Conservation (phyloP, 2,888 invertebrate species). For the Hyposoter didymator region DNA sequence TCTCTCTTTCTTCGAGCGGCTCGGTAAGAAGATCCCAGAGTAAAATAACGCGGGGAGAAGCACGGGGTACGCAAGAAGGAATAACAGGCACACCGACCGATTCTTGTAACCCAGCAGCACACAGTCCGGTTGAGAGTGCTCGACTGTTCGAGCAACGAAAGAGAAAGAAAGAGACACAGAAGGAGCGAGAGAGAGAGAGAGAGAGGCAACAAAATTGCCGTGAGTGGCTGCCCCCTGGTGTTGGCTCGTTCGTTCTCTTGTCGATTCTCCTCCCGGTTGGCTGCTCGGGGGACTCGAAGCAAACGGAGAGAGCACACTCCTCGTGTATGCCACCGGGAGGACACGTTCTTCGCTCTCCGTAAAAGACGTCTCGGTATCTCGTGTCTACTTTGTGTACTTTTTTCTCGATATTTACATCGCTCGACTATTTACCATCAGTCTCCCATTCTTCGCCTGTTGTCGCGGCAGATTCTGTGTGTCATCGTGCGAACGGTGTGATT, state of each 20-base stretch:
- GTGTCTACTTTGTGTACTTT: slow-evolving; percentile 29
- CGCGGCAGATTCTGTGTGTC: not conserved
- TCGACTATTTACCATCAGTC: not conserved
- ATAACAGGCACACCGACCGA: slow-evolving; percentile 30
- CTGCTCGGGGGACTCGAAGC: slow-evolving; percentile 41
- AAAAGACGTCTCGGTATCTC: slow-evolving; percentile 9
- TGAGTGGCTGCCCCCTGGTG: slow-evolving; percentile 67
- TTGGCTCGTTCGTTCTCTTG: slow-evolving; percentile 47
- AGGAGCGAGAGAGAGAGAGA: slow-evolving; percentile 8
- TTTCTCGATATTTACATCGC: slow-evolving; percentile 2
- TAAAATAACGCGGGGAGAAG: slow-evolving; percentile 29
- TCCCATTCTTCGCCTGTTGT: not conserved
- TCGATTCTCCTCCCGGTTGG: slow-evolving; percentile 56
- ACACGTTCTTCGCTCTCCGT: slow-evolving; percentile 52
- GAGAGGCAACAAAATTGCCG: slow-evolving; percentile 36
- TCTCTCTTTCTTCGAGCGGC: slow-evolving; percentile 16
- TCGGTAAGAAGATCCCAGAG: slow-evolving; percentile 54
- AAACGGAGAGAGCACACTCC: slow-evolving; percentile 57
- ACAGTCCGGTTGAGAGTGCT: slow-evolving; percentile 27
- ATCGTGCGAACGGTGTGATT: not conserved
- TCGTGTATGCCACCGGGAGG: slow-evolving; percentile 59
- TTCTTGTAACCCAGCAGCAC: slow-evolving; percentile 35
- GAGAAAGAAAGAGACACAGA: slow-evolving; percentile 33
- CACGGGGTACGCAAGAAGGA: slow-evolving; percentile 21
- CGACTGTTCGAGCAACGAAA: slow-evolving; percentile 24